Evolutionary conservation across 2,113 vertebrate genomes (phyloP), one percentile per base, ranked within the genome.

Genomic region (Octodon degus): DNA sequence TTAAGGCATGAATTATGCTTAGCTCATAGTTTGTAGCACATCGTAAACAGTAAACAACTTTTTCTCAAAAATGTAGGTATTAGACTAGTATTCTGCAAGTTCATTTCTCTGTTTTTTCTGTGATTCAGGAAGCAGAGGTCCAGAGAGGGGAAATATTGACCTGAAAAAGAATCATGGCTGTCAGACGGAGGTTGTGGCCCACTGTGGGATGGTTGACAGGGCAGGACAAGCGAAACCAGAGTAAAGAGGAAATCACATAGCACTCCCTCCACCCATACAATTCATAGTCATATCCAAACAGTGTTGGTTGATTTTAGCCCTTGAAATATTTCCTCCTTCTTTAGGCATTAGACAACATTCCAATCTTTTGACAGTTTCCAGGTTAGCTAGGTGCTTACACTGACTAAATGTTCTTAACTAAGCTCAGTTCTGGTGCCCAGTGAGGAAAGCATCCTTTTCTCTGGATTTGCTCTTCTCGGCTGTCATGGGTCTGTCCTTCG

Each of bases 121-220:
- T 80, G 89, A 88, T 63, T 91, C 47, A 70, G 94, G 82, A 86
- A 84, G 63, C 90, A 93, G 68, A 93, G 68, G 63, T 92, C 53
- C 85, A 16, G 20, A 43, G 67, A 90, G 58, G 60, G 27, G 30
- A 87, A 65, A 9, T 43, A 32, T 20, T 80, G 67, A 63, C 30
- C 53, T 27, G 17, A 68, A 62, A 47, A 55, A 60, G 47, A 87
- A 86, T 93, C 43, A 77, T 43, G 86, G 93, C 34, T 32, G 24
- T 82, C 50, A 40, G 95, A 82, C 27, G 16, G 32, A 60, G 53
- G 62, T 53, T 7, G n/a, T 86, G 79, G n/a, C 20, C 62, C 67
- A 40, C 27, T 82, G 70, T 20, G 55, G 2, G 12, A 27, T 84
- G 17, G 34, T 6, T 63, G 37, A 85, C 4, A 2, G 20, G 50